Evolutionary conservation across 2,888 invertebrate species (phyloP), one percentile per base, ranked within the genome.

Genomic region (Coelinius sp.): DNA sequence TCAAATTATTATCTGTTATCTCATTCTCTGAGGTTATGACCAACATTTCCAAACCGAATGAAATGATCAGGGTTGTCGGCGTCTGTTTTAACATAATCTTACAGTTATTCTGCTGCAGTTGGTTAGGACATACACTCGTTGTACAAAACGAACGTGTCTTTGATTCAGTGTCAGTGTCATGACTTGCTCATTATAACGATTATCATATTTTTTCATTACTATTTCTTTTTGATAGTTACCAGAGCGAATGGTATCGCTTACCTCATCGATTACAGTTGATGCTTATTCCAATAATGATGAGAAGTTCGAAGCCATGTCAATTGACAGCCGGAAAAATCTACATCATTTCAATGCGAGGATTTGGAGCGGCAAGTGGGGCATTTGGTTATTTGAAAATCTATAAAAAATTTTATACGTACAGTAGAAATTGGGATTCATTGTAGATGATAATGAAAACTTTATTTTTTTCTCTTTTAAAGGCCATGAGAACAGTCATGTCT

Each of bases 101-200:
- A 38, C 74, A 77, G 56, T 75, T 77, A 20, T 74, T 74, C 31
- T 73, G 71, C 46, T 73, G 71, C 31, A 76, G 76, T 66, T 78
- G 59, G 64, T 71, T 73, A 5, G 70, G 75, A 27, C 75, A 78
- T 25, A 49, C 73, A 68, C 66, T 78, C 7, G 70, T 76, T 20
- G 65, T 77, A 38, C 73, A 75, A 14, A 74, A 71, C 46, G 17
- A 41, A 20, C 44, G 24, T 46, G 68, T 77, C 41, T 68, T 69
- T 10, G 10, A 64, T 22, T 65, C 72, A 24, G 38, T 66, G 77
- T 78, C 56, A 6, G 76, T 63, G n/a, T 25, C 6, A 5, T 8
- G 8, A 38, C 10, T 5, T 5, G 31, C 7, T 31, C 7, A 31
- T 31, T 7, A 31, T 31, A 7, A 5, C 31, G 7, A 31, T 31